Evolutionary conservation across 2,888 invertebrate genomes (phyloP).

Genomic region (Venusia cambrica): DNA sequence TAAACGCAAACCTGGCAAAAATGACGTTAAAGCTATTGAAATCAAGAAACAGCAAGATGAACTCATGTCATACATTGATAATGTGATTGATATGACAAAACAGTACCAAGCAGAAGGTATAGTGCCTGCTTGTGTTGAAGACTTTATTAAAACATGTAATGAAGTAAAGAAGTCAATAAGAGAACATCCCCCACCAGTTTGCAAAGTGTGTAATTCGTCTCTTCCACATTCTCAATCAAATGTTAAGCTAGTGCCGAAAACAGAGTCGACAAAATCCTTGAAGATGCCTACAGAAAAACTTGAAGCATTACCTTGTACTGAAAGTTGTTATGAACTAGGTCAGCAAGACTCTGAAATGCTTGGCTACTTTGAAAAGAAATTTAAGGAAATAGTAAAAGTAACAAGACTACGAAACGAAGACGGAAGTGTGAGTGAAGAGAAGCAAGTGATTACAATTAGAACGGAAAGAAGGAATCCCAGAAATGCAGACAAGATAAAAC

Average conservation of each 20-base stretch:
- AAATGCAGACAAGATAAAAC: slow-evolving; percentile 5
- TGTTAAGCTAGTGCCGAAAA: slow-evolving; percentile 3
- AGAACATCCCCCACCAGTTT: slow-evolving; percentile 20
- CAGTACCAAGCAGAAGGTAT: slow-evolving; percentile 24
- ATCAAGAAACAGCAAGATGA: slow-evolving; percentile 24
- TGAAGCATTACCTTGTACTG: slow-evolving; percentile 7
- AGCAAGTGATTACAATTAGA: slow-evolving; percentile 42
- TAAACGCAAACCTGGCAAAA: slow-evolving; percentile 7
- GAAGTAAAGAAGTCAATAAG: slow-evolving; percentile 32
- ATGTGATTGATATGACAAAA: slow-evolving; percentile 30
- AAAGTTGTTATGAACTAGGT: slow-evolving; percentile 13
- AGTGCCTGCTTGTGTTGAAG: slow-evolving; percentile 28
- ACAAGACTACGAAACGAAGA: slow-evolving; percentile 38
- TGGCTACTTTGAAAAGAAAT: slow-evolving; percentile 38
- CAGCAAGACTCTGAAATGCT: slow-evolving; percentile 20
- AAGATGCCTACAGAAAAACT: slow-evolving; percentile 4
- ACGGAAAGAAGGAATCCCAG: slow-evolving; percentile 37
- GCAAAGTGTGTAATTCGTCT: slow-evolving; percentile 22
- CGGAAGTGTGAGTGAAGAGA: slow-evolving; percentile 44
- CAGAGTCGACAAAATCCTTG: slow-evolving; percentile 4
- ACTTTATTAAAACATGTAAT: slow-evolving; percentile 31
- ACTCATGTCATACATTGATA: slow-evolving; percentile 31
- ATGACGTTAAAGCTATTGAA: slow-evolving; percentile 6
- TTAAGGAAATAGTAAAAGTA: slow-evolving; percentile 45
- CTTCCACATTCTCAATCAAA: slow-evolving; percentile 2